Evolutionary conservation across 2,113 vertebrate species (phyloP), one percentile per base, ranked within the genome.

Genomic region (Pelvicachromis taeniatus): DNA sequence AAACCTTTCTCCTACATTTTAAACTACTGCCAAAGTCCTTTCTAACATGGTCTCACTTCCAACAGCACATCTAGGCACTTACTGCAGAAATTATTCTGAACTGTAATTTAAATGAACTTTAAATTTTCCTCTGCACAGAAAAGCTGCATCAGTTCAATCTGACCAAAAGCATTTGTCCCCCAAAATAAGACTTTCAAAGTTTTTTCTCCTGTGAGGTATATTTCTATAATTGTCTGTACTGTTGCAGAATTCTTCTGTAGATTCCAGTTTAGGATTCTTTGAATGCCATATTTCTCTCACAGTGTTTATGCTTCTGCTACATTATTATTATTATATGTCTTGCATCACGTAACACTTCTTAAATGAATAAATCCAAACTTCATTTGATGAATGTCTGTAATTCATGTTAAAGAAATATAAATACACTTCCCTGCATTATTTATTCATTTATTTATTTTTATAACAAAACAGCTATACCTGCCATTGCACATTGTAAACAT

Each of bases 381-480:
- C 17, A 63, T 63, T 63, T n/a, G 59, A 63, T 63, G 10, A 1
- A 19, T 38, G 31, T 63, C 6, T 63, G 17, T 19, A 65, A 21
- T 40, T 40, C 0, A 9, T 65, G 33, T n/a, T 14, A 63, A 68
- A 68, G 12, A 68, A 68, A 42, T 0, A 0, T 23, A 23, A 68
- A 40, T 68, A 17, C 35, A 1, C 17, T 38, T 38, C 31, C 58
- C 6, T 63, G 31, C 31, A 35, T 35, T 12, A 63, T 63, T 0
- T 63, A 7, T 63, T 35, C n/a, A n/a, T 26, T 26, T 26, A 26
- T 26, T 26, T 26, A 26, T 26, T 61, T 61, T 63, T 63, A 1
- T 38, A 38, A 63, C 17, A n/a, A 63, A 63, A 63, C 33, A 0
- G 59, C 59, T 3, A 12, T 3, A n/a, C 0, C 31, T 0, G 4